Base-by-base conservation (phyloP, 2,888 invertebrate species). In the Gasteruption jaculator region DNA sequence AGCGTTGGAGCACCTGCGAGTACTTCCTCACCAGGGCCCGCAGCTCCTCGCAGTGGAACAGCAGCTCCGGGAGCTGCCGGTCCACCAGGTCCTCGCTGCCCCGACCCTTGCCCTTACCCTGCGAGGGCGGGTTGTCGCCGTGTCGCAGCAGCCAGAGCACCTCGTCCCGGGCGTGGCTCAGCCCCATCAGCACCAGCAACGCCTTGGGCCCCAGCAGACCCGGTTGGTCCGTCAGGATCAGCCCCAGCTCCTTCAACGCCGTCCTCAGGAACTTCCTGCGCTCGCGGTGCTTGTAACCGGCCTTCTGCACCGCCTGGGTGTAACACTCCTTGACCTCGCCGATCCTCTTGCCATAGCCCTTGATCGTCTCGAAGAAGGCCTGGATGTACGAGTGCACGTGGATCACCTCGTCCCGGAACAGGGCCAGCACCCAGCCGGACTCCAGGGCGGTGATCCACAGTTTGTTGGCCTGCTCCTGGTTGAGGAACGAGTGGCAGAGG, bases 1-100 rank as follows among this genome's bases (percentile, higher is more conserved):
- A 97, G 50, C 95, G 80, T 71, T 99, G 96, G 76, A 97, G 87
- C 6, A 97, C 93, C 74, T 93, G 92, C 57, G 90, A 91, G 70
- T 99, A 95, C 68, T 96, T 97, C 48, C 94, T 81, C 4, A 97
- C 91, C 38, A 99, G 74, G 16, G 90, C 91, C 59, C 97, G 79
- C 36, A 99, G 72, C 71, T 99, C 99, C 69, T 97, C 95, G 85
- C 99, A 96, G 64, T 97, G 95, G 65, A 97, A 99, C 6, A 99
- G 74, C 30, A 99, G 74, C 71, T 99, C 99, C 1, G 99, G 97
- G 29, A 99, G 75, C 66, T 96, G 96, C 40, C 96, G 79, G 68
- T 97, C 97, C 1, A 94, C 89, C 40, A 97, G 75, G 72, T 94
- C 94, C 72, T 94, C 94, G n/a, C 87, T 81, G 10, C 86, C 82